These are phyloP conservation scores for Mycetomoellerius zeteki DNA, from an alignment of 1,140 invertebrate genomes.

Conservation along the genomic window DNA sequence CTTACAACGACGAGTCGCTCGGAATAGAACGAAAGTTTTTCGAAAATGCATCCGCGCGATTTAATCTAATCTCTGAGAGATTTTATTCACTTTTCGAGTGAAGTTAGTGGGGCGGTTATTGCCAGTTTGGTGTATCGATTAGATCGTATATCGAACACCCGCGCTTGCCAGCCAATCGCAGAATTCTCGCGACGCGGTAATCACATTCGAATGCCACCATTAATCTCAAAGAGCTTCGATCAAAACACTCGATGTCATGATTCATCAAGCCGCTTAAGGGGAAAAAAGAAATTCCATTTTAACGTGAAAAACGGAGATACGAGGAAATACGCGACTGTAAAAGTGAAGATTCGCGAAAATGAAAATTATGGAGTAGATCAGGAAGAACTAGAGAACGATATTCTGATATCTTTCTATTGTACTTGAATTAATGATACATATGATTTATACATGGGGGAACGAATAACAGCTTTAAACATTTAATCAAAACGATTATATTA, in stretches of 20 bases:
- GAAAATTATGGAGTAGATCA: too few relatives aligned
- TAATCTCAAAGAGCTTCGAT: conserved; percentile 1
- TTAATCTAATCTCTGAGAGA: background rate
- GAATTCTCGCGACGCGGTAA: background rate
- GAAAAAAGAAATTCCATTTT: background rate
- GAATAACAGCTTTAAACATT: background rate
- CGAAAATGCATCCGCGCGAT: background rate
- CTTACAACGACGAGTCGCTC: background rate
- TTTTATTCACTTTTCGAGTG: conserved; percentile 22
- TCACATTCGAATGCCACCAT: background rate
- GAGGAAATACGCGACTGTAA: background rate
- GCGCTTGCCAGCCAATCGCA: conserved; percentile 11
- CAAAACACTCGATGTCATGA: background rate
- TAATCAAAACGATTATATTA: background rate
- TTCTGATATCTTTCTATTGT: background rate
- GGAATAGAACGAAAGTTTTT: background rate
- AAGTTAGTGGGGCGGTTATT: conserved; percentile 15
- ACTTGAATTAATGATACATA: background rate
- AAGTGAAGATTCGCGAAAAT: background rate
- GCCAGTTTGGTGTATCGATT: conserved; percentile 54
- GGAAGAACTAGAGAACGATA: background rate
- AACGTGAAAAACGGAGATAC: background rate
- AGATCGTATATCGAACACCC: conserved; percentile 15
- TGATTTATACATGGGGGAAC: background rate
- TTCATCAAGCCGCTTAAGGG: background rate